phyloP scores from a whole-genome alignment of 2,888 invertebrate genomes.

The Crepidodera aurea region DNA sequence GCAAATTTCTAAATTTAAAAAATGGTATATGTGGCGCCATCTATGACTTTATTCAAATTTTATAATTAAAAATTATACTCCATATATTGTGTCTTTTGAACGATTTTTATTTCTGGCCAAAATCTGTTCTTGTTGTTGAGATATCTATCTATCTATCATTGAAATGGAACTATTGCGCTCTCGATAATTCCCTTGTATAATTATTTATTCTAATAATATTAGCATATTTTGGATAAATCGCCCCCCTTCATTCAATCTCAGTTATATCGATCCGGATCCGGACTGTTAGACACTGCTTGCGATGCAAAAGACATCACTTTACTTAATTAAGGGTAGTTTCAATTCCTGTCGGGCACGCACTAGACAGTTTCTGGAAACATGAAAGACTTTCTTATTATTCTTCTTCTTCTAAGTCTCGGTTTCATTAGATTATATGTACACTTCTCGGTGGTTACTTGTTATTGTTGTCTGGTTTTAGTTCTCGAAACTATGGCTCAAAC shows the following conservation, averaged over 20 bases:
- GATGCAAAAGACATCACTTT: conserved; percentile 25
- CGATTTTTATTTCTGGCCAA: no score
- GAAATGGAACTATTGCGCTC: no score
- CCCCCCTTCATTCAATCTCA: neutral
- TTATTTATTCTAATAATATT: neutral
- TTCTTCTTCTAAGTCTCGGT: neutral
- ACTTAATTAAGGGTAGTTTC: conserved; percentile 26
- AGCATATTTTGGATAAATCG: conserved; percentile 9
- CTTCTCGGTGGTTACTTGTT: neutral
- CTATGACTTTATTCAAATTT: no score
- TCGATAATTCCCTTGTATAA: no score
- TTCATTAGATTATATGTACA: conserved; percentile 2
- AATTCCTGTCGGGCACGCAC: conserved; percentile 27
- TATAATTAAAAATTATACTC: no score
- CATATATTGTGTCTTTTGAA: no score
- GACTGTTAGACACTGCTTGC: conserved; percentile 19
- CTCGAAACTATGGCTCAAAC: neutral
- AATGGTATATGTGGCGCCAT: no score
- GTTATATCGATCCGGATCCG: conserved; percentile 19
- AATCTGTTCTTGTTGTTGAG: no score
- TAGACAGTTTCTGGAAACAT: conserved; percentile 27
- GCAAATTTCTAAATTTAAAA: no score
- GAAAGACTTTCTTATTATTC: conserved; percentile 13
- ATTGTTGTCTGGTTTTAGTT: neutral
- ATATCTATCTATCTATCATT: no score